phyloP scores from a whole-genome alignment of 1,140 invertebrate species.

The Calephelis virginiensis region DNA sequence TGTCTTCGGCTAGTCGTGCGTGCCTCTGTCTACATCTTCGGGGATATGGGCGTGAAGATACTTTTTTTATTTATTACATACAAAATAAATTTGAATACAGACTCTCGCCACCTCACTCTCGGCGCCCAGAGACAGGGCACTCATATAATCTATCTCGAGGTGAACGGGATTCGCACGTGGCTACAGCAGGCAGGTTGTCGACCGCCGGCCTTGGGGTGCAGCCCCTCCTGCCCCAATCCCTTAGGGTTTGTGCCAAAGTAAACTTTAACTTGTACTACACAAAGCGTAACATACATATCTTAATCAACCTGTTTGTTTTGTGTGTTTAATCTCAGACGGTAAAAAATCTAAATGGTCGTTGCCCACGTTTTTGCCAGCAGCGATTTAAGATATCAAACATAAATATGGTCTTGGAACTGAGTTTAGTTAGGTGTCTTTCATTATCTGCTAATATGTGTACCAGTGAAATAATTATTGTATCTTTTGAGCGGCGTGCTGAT shows the following conservation, averaged over 20 bases:
- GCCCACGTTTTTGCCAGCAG: constrained; percentile 9
- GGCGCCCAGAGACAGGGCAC: constrained; percentile 14
- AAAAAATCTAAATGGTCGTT: neutral
- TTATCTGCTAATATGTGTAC: too few species aligned
- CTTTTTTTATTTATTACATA: too few species aligned
- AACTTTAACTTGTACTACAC: constrained; percentile 10
- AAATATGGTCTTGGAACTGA: neutral
- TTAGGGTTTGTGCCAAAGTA: constrained; percentile 16
- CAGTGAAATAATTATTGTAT: too few species aligned
- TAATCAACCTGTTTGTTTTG: neutral
- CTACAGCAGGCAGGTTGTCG: constrained; percentile 59
- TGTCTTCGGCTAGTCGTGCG: too few species aligned
- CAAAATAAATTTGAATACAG: too few species aligned
- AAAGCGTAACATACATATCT: constrained; percentile 2
- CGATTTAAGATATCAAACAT: neutral
- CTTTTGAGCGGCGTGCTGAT: too few species aligned
- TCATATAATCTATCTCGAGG: constrained; percentile 37
- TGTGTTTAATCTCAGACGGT: neutral
- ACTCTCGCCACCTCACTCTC: neutral
- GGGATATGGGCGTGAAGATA: too few species aligned
- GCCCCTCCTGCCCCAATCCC: constrained; percentile 37
- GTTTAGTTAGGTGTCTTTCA: too few species aligned
- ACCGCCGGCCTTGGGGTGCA: constrained; percentile 64
- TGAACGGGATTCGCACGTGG: constrained; percentile 63
- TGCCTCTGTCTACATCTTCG: too few species aligned